Evolutionary conservation across 2,888 invertebrate species (phyloP).

Genomic region (Abscondita cerata): DNA sequence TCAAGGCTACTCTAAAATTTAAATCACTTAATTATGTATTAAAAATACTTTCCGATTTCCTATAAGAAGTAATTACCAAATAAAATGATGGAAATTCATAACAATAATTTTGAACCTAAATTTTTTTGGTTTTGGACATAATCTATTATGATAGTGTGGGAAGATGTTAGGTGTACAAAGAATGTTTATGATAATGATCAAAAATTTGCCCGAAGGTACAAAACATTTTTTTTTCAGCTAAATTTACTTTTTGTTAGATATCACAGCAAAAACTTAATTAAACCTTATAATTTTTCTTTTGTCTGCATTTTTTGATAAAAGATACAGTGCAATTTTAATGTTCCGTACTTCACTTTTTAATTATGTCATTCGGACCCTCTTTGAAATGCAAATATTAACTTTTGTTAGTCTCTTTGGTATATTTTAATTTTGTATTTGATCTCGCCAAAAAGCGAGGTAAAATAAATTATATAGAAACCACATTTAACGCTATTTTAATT

Average conservation of each 20-base stretch:
- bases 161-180: too few relatives aligned
- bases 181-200: too few relatives aligned
- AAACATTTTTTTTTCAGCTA: background rate
- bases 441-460: background rate
- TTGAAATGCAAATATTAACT: conserved; percentile 8
- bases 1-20: too few relatives aligned
- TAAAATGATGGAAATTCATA: too few relatives aligned
- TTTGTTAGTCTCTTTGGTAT: conserved; percentile 3
- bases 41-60: too few relatives aligned
- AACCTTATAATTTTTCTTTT: background rate
- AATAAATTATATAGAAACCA: conserved; percentile 3
- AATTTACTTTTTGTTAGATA: background rate
- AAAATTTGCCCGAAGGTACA: too few relatives aligned
- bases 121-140: too few relatives aligned
- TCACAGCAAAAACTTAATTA: conserved; percentile 5
- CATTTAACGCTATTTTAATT: background rate
- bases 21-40: too few relatives aligned
- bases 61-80: too few relatives aligned
- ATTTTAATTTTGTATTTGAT: conserved; percentile 7
- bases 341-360: background rate
- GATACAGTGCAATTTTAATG: conserved; percentile 1
- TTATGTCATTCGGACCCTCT: conserved; percentile 9
- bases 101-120: too few relatives aligned
- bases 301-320: background rate
- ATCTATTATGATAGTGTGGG: too few relatives aligned